Evolutionary conservation across 1,140 invertebrate species (phyloP).

Genomic region (Archivesica marissinica): DNA sequence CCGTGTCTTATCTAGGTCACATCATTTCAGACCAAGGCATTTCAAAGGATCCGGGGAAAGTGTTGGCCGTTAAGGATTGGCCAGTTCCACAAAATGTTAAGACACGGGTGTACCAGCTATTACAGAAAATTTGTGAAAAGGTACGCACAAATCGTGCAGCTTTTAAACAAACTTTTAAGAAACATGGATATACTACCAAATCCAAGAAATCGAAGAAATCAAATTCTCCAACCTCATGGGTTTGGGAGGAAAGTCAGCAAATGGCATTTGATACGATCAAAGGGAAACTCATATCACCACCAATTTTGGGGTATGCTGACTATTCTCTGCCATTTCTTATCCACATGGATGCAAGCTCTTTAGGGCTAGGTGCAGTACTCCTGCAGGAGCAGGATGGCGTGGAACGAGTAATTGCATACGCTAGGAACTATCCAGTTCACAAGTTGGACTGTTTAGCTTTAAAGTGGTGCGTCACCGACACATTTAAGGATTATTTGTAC

Average conservation of each 20-base stretch:
- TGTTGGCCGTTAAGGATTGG: conserved; percentile 70
- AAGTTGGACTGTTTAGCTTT: conserved; percentile 60
- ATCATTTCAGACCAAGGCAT: conserved; percentile 67
- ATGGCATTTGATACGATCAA: conserved; percentile 72
- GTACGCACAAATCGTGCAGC: conserved; percentile 75
- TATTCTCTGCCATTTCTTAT: conserved; percentile 79
- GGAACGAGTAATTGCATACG: conserved; percentile 51
- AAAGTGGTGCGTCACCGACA: conserved; percentile 41
- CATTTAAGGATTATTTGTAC: conserved; percentile 58
- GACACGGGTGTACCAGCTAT: conserved; percentile 82
- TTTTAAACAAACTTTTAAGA: conserved; percentile 73
- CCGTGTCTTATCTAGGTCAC: conserved; percentile 71
- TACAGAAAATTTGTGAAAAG: conserved; percentile 81
- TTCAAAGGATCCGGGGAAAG: conserved; percentile 72
- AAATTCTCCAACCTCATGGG: conserved; percentile 60
- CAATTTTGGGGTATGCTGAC: conserved; percentile 77
- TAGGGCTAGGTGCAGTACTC: conserved; percentile 81
- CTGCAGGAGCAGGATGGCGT: conserved; percentile 48
- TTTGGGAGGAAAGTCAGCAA: conserved; percentile 45
- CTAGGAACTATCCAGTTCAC: conserved; percentile 49
- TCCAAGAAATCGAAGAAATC: background rate
- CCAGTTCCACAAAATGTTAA: conserved; percentile 72
- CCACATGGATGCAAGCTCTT: conserved; percentile 82
- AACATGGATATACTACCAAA: background rate
- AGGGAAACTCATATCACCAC: conserved; percentile 63